phyloP scores from a whole-genome alignment of 2,797 vertebrate genomes.

The Ceryle rudis region DNA sequence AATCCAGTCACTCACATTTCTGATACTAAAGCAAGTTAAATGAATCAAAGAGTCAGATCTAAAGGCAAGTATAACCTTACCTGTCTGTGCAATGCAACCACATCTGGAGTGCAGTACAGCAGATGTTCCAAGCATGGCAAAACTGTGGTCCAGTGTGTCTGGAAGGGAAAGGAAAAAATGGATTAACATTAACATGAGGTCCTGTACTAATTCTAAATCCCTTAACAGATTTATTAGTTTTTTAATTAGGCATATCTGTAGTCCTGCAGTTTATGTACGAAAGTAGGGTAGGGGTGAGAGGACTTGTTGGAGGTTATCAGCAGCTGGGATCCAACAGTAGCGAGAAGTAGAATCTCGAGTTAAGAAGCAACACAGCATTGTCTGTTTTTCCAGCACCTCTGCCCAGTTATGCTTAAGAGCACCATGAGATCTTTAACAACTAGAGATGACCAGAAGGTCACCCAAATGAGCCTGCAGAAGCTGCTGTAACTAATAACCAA shows the following conservation, averaged over 20 bases:
- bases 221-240: neutral
- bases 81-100: neutral
- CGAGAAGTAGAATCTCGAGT: neutral
- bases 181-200: neutral
- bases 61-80: neutral
- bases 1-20: neutral
- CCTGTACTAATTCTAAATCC: neutral
- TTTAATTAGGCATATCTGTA: neutral
- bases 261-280: neutral
- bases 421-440: neutral
- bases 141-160: neutral
- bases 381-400: neutral
- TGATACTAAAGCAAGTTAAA: neutral
- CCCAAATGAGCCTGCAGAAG: neutral
- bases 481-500: conserved; percentile 9
- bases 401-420: neutral
- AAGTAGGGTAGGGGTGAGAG: neutral
- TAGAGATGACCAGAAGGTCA: neutral
- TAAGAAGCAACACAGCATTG: neutral
- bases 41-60: neutral
- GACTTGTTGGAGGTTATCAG: neutral
- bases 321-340: neutral
- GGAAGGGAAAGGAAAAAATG: neutral
- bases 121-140: conserved; percentile 7
- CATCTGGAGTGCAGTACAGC: neutral